Evolutionary conservation across 1,140 invertebrate genomes (phyloP).

Genomic region (Listronotus bonariensis): DNA sequence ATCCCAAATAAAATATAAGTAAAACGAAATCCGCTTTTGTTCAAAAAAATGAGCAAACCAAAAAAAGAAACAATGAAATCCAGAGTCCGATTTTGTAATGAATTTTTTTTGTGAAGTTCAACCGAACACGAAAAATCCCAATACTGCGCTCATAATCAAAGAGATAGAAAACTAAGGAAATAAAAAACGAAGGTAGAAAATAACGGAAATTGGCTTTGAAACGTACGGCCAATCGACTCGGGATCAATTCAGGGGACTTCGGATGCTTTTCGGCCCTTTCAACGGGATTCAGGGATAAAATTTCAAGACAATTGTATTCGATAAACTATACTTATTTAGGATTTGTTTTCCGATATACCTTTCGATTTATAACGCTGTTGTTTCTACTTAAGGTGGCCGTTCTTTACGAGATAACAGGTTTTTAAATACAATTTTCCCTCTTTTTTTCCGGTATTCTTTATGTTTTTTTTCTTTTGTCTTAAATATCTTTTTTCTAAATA

Average conservation of each 20-base stretch:
- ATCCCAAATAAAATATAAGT: no score
- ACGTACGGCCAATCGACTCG: conserved; percentile 33
- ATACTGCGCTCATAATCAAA: conserved; percentile 22
- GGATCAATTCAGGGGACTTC: conserved; percentile 25
- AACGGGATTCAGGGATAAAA: conserved; percentile 25
- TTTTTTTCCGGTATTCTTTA: no score
- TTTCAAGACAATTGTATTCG: conserved; percentile 31
- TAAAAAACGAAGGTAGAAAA: conserved; percentile 33
- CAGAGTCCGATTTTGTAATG: background rate
- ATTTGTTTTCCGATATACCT: conserved; percentile 33
- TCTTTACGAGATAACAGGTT: conserved; percentile 1
- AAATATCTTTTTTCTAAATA: no score
- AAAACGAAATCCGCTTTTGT: background rate
- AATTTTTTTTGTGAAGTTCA: background rate
- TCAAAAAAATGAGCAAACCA: no score
- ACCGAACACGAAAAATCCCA: conserved; percentile 5
- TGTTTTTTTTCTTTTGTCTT: no score
- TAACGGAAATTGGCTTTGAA: conserved; percentile 37
- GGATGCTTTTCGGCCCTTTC: conserved; percentile 29
- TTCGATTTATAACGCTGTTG: conserved; percentile 28
- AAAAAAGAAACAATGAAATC: no score
- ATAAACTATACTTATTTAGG: conserved; percentile 20
- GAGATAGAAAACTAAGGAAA: conserved; percentile 28
- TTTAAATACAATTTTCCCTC: background rate
- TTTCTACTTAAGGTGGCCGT: conserved; percentile 6